Evolutionary conservation across 2,888 invertebrate species (phyloP).

Genomic region (Agapostemon virescens): DNA sequence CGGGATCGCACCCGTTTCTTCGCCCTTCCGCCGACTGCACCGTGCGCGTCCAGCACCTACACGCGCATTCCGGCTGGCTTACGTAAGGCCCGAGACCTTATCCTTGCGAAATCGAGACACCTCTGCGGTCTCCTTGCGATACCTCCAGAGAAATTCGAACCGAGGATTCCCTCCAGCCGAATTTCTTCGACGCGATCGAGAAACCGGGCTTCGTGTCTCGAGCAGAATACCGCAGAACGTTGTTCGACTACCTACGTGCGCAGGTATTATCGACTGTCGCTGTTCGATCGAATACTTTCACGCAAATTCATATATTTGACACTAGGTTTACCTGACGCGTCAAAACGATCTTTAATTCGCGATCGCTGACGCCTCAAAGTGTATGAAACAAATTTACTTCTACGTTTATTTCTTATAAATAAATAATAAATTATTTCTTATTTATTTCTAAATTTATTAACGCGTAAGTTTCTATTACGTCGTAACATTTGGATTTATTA

Average conservation of each 20-base stretch:
- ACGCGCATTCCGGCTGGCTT: conserved; percentile 60
- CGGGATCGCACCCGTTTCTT: conserved; percentile 26
- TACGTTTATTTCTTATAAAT: too few relatives aligned
- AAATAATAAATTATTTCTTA: too few relatives aligned
- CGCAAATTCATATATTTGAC: too few relatives aligned
- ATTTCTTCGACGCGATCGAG: background rate
- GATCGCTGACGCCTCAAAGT: too few relatives aligned
- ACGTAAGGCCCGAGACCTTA: conserved; percentile 61
- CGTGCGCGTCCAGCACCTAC: conserved; percentile 55
- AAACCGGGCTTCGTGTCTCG: background rate
- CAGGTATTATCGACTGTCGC: background rate
- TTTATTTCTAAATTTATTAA: too few relatives aligned
- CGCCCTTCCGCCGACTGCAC: conserved; percentile 20
- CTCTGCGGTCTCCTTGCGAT: conserved; percentile 33
- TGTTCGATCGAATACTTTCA: too few relatives aligned
- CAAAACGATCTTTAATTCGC: too few relatives aligned
- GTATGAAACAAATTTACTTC: too few relatives aligned
- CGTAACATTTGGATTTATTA: too few relatives aligned
- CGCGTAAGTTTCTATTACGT: too few relatives aligned
- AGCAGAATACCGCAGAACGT: background rate
- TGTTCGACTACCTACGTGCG: background rate
- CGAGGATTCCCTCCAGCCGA: background rate
- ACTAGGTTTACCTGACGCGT: too few relatives aligned
- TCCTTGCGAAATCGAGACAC: conserved; percentile 62
- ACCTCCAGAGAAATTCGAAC: conserved; percentile 35